Evolutionary conservation across 2,113 vertebrate genomes (phyloP), one percentile per base, ranked within the genome.

Genomic region (Anoura caudifer): DNA sequence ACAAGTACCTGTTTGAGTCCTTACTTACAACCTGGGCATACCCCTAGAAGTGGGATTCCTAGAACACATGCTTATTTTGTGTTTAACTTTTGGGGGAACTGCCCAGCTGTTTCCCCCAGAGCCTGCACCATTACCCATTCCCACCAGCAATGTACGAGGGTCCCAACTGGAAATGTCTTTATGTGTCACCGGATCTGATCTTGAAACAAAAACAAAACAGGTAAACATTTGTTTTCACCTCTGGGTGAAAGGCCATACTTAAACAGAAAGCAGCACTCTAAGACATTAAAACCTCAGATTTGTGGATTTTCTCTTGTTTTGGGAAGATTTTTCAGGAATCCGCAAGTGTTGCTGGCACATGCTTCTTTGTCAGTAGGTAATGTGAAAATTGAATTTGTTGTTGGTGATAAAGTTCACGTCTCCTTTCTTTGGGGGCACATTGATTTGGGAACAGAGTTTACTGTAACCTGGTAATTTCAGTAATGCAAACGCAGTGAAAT

Each of bases 301-400:
- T 94, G 95, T 92, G 75, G 67, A 43, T 97, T 93, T 91, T 43
- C 79, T 96, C 91, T 15, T 36, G 20, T 76, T 96, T 76, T 96
- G 92, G 91, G 97, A 0, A 17, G 91, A 97, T 59, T 96, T 93
- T 83, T 92, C 91, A 85, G 87, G 89, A 94, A 97, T 89, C 94
- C 4, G 67, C 84, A 93, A 96, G 90, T 84, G 95, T 77, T 95
- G 76, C 52, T 96, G 97, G 97, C 93, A 96, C 47, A 7, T 43
- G 61, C 81, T 50, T 54, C 95, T 95, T 93, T 96, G 97, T 97
- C 96, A 89, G 97, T 97, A 97, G 96, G 97, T 95, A 96, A 97
- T 88, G 79, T 8, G 96, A 94, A 98, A 97, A 97, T 96, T 94
- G 96, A 97, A 98, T 97, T 98, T 97, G 97, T 95, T 94, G 94